These are phyloP conservation scores for Drosophila kambysellisi DNA, from an alignment of 2,888 invertebrate genomes.

Conservation along the genomic window DNA sequence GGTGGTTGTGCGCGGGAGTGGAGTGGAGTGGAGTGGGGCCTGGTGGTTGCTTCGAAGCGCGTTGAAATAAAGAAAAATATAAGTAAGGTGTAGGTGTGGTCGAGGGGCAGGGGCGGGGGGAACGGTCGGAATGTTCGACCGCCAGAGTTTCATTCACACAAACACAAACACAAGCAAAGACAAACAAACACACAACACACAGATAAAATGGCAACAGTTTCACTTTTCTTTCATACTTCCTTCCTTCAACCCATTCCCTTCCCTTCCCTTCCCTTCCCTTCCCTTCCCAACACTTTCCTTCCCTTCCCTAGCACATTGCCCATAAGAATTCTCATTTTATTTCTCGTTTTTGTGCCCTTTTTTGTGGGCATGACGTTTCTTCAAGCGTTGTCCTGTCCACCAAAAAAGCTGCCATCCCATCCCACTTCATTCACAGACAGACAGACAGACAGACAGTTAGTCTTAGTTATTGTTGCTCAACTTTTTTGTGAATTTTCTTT, in stretches of 20 bases:
- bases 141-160: constrained; percentile 11
- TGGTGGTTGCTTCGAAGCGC: constrained; percentile 5
- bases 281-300: not conserved
- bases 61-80: not conserved
- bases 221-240: constrained; percentile 52
- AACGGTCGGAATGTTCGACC: constrained; percentile 18
- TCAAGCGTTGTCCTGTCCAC: not conserved
- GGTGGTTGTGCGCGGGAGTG: not conserved
- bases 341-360: constrained; percentile 14
- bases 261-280: not conserved
- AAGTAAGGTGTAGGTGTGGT: not conserved
- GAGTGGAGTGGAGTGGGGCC: not conserved
- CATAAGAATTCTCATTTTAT: constrained; percentile 25
- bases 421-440: not conserved
- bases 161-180: not conserved
- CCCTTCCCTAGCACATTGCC: constrained; percentile 2
- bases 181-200: constrained; percentile 10
- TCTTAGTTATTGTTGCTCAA: constrained; percentile 16
- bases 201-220: constrained; percentile 57
- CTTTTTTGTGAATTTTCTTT: constrained; percentile 20
- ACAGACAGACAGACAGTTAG: not conserved
- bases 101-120: not conserved
- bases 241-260: not conserved
- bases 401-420: not conserved
- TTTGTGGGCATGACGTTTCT: not conserved